Percentiles rank a stretch among this genome's conserved stretches.
phyloP scores from a whole-genome alignment of 1,140 invertebrate genomes.

The Araneus ventricosus region DNA sequence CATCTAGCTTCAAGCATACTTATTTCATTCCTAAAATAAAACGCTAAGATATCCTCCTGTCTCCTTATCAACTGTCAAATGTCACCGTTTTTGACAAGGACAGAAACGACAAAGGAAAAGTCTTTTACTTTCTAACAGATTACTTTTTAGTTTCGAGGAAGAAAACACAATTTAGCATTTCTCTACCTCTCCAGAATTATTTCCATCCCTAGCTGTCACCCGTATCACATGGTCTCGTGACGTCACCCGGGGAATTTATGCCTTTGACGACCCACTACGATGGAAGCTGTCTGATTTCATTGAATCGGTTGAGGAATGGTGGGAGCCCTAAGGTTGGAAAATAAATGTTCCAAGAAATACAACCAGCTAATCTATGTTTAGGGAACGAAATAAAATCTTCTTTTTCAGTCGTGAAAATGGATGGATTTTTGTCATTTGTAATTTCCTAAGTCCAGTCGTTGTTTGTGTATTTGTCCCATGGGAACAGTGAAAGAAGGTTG shows the following conservation, averaged over 20 bases:
- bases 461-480: neutral
- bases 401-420: constrained; percentile 1
- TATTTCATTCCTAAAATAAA: neutral
- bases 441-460: neutral
- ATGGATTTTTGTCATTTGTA: constrained; percentile 26
- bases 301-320: neutral
- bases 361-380: constrained; percentile 21
- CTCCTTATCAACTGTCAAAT: constrained; percentile 1
- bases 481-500: neutral
- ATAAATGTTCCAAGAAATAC: constrained; percentile 34
- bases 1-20: too few species aligned
- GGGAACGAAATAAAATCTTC: neutral
- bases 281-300: neutral
- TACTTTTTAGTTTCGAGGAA: neutral
- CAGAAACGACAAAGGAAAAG: neutral
- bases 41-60: neutral
- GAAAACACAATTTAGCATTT: constrained; percentile 35
- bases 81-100: neutral
- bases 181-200: neutral
- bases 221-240: constrained; percentile 3
- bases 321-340: neutral
- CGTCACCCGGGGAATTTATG: neutral
- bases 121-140: neutral
- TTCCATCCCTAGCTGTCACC: neutral
- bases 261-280: neutral